These are phyloP conservation scores for Coryphaenoides rupestris DNA, from an alignment of 2,113 vertebrate genomes.

Conservation along the genomic window DNA sequence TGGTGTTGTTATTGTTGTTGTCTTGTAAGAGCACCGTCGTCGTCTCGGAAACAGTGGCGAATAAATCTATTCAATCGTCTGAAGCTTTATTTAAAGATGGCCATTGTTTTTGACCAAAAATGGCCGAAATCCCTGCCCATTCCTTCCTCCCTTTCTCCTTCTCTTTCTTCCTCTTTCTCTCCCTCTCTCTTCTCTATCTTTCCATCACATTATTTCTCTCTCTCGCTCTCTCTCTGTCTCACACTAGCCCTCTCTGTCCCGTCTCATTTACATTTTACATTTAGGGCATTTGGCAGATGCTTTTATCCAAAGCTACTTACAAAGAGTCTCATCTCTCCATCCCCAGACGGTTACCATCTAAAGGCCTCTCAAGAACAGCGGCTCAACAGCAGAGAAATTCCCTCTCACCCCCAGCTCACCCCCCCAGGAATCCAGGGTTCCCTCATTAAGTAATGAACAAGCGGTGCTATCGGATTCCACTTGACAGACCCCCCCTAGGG, in stretches of 20 bases:
- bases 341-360: no score
- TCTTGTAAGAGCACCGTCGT: slow-evolving; percentile 21
- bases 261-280: no score
- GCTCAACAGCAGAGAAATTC: no score
- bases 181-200: slow-evolving; percentile 35
- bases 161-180: slow-evolving; percentile 51
- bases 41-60: slow-evolving; percentile 33
- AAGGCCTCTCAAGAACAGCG: no score
- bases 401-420: no score
- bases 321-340: no score
- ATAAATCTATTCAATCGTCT: slow-evolving; percentile 43
- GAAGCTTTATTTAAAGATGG: slow-evolving; percentile 57
- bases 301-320: no score
- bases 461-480: slow-evolving; percentile 50
- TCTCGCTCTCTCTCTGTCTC: slow-evolving; percentile 20
- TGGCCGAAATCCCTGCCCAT: slow-evolving; percentile 32
- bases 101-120: slow-evolving; percentile 44
- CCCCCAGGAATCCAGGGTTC: slow-evolving; percentile 18
- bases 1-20: neutral
- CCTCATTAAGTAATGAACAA: slow-evolving; percentile 49
- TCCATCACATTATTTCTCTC: neutral
- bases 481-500: slow-evolving; percentile 45
- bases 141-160: slow-evolving; percentile 58
- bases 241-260: neutral
- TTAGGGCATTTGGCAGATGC: no score